Evolutionary conservation across 2,113 vertebrate species (phyloP).

Genomic region (Trochalopteron elliotii): DNA sequence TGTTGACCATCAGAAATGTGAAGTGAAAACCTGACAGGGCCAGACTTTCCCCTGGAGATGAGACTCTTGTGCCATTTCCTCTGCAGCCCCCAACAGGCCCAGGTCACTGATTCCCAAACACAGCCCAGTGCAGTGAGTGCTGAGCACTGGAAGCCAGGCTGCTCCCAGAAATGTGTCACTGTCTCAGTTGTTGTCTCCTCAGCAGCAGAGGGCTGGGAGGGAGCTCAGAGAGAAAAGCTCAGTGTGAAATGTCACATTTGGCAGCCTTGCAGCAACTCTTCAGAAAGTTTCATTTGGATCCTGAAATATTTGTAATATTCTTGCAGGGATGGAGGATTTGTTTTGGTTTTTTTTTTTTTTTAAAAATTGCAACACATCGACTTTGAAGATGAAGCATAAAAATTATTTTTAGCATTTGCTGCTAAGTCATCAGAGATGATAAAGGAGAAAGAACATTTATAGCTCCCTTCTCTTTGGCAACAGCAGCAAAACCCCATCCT

Average conservation of each 20-base stretch:
- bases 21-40: background rate
- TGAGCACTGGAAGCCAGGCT: rapidly evolving
- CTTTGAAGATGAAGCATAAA: background rate
- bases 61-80: background rate
- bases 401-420: conserved; percentile 11
- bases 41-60: rapidly evolving
- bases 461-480: background rate
- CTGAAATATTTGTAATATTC: background rate
- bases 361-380: background rate
- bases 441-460: background rate
- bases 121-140: background rate
- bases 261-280: background rate
- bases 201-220: background rate
- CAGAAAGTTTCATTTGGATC: background rate
- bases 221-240: background rate
- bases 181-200: background rate
- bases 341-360: background rate
- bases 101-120: background rate
- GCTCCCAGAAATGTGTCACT: background rate
- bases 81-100: rapidly evolving
- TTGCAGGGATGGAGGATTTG: background rate
- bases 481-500: background rate
- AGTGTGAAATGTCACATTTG: background rate
- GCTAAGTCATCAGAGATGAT: background rate
- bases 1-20: rapidly evolving